Conservation (phyloP, 2,888 invertebrate genomes). For the Drosophila affinis region DNA sequence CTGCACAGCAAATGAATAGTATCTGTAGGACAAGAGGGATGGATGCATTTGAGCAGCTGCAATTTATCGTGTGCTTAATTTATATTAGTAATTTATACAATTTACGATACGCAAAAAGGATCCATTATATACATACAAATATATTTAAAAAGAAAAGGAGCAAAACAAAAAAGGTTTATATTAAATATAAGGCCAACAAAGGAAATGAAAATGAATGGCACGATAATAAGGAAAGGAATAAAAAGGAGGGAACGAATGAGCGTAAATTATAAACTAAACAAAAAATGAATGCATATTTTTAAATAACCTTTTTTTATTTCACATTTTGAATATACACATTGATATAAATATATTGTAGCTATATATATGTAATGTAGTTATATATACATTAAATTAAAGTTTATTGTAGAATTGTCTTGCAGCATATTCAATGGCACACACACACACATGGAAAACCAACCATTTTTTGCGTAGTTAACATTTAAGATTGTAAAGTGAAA, state of each 20-base stretch:
- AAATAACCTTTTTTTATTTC: slow-evolving; percentile 74
- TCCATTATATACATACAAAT: slow-evolving; percentile 52
- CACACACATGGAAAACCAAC: slow-evolving; percentile 43
- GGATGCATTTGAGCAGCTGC: slow-evolving; percentile 70
- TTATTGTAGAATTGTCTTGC: slow-evolving; percentile 74
- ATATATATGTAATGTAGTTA: slow-evolving; percentile 37
- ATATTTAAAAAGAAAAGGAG: slow-evolving; percentile 45
- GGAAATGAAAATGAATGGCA: slow-evolving; percentile 3
- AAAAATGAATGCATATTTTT: slow-evolving; percentile 66
- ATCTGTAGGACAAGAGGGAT: slow-evolving; percentile 15
- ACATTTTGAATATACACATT: slow-evolving; percentile 75
- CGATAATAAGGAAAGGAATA: slow-evolving; percentile 21
- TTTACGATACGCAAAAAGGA: slow-evolving; percentile 44
- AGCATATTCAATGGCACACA: slow-evolving; percentile 66
- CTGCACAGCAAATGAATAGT: slow-evolving; percentile 27
- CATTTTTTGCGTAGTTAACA: slow-evolving; percentile 64
- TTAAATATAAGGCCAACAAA: slow-evolving; percentile 53
- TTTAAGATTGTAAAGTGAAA: slow-evolving; percentile 74
- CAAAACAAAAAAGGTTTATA: slow-evolving; percentile 51
- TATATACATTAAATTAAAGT: slow-evolving; percentile 53
- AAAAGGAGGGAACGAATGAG: slow-evolving; percentile 23
- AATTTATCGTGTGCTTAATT: slow-evolving; percentile 76
- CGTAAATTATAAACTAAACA: slow-evolving; percentile 49
- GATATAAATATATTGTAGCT: slow-evolving; percentile 61
- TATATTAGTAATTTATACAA: slow-evolving; percentile 77